These are phyloP conservation scores for Ianthella basta DNA, from an alignment of 37 sponge, comb jelly and placozoan species.

Conservation along the genomic window DNA sequence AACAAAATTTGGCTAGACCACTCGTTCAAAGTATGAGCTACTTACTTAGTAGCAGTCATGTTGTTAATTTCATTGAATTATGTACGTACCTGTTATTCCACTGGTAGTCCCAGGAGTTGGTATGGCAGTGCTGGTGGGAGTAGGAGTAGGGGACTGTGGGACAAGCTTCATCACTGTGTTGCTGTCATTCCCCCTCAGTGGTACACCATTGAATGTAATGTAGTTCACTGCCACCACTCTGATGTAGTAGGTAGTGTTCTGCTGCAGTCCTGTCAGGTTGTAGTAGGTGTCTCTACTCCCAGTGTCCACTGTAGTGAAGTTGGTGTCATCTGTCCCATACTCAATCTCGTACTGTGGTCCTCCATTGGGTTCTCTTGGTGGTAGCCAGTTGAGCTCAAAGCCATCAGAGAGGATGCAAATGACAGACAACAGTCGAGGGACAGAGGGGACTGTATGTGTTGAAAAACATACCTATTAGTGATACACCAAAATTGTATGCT, in stretches of 20 bases:
- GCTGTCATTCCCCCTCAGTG: not conserved
- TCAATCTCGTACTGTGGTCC: not conserved
- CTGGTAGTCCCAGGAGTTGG: too few relatives aligned
- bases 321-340: conserved; percentile 22
- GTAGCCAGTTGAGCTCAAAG: conserved; percentile 5
- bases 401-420: not conserved
- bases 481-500: too few relatives aligned
- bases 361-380: conserved; percentile 13
- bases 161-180: too few relatives aligned
- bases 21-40: too few relatives aligned
- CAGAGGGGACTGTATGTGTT: not conserved
- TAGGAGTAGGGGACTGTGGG: too few relatives aligned
- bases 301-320: conserved; percentile 22
- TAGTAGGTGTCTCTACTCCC: conserved; percentile 16
- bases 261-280: conserved; percentile 28
- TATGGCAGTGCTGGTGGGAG: too few relatives aligned
- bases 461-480: too few relatives aligned
- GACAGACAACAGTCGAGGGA: not conserved
- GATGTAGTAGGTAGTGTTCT: conserved; percentile 28
- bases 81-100: too few relatives aligned
- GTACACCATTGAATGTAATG: not conserved
- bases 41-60: too few relatives aligned
- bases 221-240: conserved; percentile 32
- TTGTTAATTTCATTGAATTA: too few relatives aligned
- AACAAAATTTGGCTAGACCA: too few relatives aligned